A percentile compares a stretch with the other conserved stretches of the same genome.
These are phyloP conservation scores for Koerneria pararmatus DNA, from an alignment of 2,888 invertebrate species.

Conservation along the genomic window DNA sequence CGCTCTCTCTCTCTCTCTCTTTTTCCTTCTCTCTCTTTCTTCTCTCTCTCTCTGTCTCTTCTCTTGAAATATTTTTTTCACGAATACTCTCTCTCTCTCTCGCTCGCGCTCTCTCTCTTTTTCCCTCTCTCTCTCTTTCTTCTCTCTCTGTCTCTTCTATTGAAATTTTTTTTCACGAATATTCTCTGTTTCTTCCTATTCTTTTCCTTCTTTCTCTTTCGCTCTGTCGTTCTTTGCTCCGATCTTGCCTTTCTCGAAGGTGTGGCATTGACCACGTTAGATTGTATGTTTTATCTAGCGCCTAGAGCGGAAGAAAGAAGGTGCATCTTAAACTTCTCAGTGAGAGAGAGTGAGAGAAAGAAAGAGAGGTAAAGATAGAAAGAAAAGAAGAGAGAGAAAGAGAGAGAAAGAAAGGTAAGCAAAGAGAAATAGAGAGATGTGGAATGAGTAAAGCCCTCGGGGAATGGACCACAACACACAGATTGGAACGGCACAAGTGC, in stretches of 20 bases:
- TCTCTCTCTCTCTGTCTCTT: background rate
- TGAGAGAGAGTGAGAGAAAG: conserved; percentile 2
- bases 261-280: background rate
- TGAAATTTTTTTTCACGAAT: background rate
- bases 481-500: no score
- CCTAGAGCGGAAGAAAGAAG: background rate
- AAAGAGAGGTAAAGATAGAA: background rate
- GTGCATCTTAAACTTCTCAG: background rate
- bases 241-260: background rate
- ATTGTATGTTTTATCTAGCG: background rate
- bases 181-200: background rate
- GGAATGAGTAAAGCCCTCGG: no score
- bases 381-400: conserved; percentile 6
- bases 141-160: no score
- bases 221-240: background rate
- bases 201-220: background rate
- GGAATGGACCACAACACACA: no score
- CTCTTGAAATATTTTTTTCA: no score
- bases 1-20: background rate
- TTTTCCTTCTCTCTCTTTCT: background rate
- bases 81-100: no score
- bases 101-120: background rate
- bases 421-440: no score
- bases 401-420: no score
- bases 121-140: background rate